Percentiles rank a stretch among this genome's conserved stretches.
phyloP scores from a whole-genome alignment of 2,797 vertebrate species.

The Poecilia wingei region DNA sequence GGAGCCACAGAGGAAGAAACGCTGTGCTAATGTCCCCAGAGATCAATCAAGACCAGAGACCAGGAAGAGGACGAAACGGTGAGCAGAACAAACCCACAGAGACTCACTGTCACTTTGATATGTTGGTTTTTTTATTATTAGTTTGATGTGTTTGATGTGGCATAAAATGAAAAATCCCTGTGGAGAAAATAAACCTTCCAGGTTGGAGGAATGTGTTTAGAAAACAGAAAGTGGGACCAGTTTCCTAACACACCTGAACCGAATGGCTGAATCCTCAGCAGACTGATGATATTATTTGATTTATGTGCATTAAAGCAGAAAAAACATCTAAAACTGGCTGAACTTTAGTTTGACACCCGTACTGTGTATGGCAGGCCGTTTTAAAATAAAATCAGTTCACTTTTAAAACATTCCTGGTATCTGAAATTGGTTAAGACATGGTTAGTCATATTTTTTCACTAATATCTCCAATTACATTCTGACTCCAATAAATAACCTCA shows the following conservation, averaged over 20 bases:
- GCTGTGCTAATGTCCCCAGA: conserved; percentile 10
- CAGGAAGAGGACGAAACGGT: conserved; percentile 2
- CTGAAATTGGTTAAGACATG: too few relatives aligned
- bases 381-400: too few relatives aligned
- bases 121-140: not conserved
- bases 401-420: too few relatives aligned
- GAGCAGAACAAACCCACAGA: conserved; percentile 6
- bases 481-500: too few relatives aligned
- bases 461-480: too few relatives aligned
- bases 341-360: too few relatives aligned
- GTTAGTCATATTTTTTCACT: too few relatives aligned
- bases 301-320: too few relatives aligned
- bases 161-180: not conserved
- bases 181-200: not conserved
- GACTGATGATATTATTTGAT: too few relatives aligned
- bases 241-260: not conserved
- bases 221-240: not conserved
- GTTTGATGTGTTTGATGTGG: conserved; percentile 1
- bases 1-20: conserved; percentile 26
- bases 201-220: not conserved
- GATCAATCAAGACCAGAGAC: conserved; percentile 36
- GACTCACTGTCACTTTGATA: not conserved
- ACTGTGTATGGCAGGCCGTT: too few relatives aligned
- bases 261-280: not conserved
- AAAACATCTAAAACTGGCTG: too few relatives aligned